Percentiles rank a stretch among this genome's conserved stretches.
These are phyloP conservation scores for Allobates femoralis DNA, from an alignment of 2,797 vertebrate species.

Conservation along the genomic window DNA sequence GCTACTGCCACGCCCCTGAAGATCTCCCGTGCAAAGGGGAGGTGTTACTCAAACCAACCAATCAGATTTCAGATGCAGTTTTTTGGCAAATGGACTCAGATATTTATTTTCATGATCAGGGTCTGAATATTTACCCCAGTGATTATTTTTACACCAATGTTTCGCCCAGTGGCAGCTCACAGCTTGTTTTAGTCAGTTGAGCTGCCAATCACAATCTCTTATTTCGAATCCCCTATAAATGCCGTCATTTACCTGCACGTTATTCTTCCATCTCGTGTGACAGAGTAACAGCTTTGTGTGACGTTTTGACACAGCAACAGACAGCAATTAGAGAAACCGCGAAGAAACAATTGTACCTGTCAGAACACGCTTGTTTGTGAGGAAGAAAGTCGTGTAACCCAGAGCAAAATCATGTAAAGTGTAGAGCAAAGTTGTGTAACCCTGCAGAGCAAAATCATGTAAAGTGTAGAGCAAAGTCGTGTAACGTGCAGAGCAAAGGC, in stretches of 20 bases:
- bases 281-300: background rate
- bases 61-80: background rate
- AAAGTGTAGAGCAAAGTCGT: too few species aligned
- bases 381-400: background rate
- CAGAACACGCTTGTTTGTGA: background rate
- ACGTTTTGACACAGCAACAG: background rate
- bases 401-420: too few species aligned
- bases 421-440: too few species aligned
- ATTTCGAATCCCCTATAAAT: background rate
- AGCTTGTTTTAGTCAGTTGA: background rate
- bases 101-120: background rate
- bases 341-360: background rate
- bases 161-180: background rate
- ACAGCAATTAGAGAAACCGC: conserved; percentile 1
- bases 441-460: too few species aligned
- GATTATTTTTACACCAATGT: background rate
- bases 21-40: background rate
- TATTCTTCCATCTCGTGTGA: background rate
- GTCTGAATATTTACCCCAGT: background rate
- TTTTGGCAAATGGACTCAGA: too few species aligned
- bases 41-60: background rate
- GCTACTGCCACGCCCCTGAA: background rate
- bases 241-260: background rate
- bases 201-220: background rate
- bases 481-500: too few species aligned